Conservation (phyloP, 1,140 invertebrate genomes). For the Chymomyza costata region DNA sequence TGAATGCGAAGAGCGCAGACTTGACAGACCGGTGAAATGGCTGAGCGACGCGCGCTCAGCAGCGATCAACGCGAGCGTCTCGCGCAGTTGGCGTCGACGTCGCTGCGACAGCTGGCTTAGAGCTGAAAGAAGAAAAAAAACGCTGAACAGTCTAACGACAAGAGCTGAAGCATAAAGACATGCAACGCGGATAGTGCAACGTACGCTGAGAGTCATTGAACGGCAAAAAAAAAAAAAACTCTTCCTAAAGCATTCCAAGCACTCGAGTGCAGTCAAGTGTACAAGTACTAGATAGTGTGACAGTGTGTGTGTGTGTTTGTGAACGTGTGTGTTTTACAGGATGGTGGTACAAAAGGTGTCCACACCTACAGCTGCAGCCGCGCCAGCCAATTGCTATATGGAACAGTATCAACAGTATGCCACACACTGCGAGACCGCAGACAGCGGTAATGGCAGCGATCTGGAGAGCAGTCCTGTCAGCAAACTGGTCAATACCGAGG, state of each 20-base stretch:
- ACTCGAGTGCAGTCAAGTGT: not conserved
- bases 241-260: conserved; percentile 3
- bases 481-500: conserved; percentile 74
- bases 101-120: conserved; percentile 25
- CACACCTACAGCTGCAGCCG: conserved; percentile 21
- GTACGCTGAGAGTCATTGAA: conserved; percentile 67
- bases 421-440: conserved; percentile 84
- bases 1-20: conserved; percentile 45
- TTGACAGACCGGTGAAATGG: conserved; percentile 23
- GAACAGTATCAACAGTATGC: conserved; percentile 59
- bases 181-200: conserved; percentile 70
- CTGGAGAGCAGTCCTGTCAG: conserved; percentile 77
- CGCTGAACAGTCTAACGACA: conserved; percentile 59
- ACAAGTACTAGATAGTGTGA: too few relatives aligned
- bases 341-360: conserved; percentile 54
- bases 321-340: too few relatives aligned
- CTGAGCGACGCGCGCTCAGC: conserved; percentile 1
- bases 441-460: conserved; percentile 89
- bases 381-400: conserved; percentile 80
- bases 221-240: conserved; percentile 20
- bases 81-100: conserved; percentile 1
- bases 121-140: conserved; percentile 56
- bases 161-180: conserved; percentile 69
- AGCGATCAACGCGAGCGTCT: conserved; percentile 4
- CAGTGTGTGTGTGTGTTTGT: too few relatives aligned